Evolutionary conservation across 2,888 invertebrate genomes (phyloP).

Genomic region (Nephrocerus scutellatus): DNA sequence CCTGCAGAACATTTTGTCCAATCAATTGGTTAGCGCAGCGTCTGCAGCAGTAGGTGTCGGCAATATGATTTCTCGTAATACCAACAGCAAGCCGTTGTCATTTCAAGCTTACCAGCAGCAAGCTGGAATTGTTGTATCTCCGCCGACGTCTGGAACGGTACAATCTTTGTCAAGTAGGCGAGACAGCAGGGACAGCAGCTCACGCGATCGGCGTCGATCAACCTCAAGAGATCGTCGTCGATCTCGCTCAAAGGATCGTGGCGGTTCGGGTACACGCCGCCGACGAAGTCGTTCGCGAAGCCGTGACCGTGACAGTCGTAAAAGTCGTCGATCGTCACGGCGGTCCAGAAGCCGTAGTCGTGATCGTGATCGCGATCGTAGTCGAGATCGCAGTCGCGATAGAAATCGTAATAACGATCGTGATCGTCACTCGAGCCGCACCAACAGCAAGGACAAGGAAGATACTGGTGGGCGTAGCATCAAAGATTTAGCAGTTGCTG

Average conservation of each 20-base stretch:
- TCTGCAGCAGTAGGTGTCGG: no score
- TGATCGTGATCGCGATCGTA: constrained; percentile 41
- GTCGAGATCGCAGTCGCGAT: constrained; percentile 48
- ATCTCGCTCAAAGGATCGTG: constrained; percentile 41
- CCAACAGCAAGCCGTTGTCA: no score
- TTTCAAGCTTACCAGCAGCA: constrained; percentile 39
- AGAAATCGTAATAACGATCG: constrained; percentile 48
- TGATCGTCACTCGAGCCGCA: constrained; percentile 38
- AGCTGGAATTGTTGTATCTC: constrained; percentile 29
- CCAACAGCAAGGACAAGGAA: constrained; percentile 34
- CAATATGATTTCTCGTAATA: no score
- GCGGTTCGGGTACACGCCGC: constrained; percentile 43
- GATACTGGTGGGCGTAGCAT: constrained; percentile 15
- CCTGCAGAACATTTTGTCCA: constrained; percentile 34
- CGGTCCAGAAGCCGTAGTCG: constrained; percentile 27
- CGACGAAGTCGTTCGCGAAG: constrained; percentile 41
- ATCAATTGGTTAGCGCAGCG: constrained; percentile 18
- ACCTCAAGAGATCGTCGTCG: constrained; percentile 42
- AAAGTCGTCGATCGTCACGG: constrained; percentile 40
- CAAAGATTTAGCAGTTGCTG: constrained; percentile 17
- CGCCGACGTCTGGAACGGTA: constrained; percentile 1
- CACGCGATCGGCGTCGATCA: constrained; percentile 33
- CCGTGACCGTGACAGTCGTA: constrained; percentile 51
- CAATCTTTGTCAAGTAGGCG: constrained; percentile 6
- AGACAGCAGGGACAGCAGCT: constrained; percentile 10